These are phyloP conservation scores for Macropis europaea DNA, from an alignment of 2,888 invertebrate genomes.

Conservation along the genomic window DNA sequence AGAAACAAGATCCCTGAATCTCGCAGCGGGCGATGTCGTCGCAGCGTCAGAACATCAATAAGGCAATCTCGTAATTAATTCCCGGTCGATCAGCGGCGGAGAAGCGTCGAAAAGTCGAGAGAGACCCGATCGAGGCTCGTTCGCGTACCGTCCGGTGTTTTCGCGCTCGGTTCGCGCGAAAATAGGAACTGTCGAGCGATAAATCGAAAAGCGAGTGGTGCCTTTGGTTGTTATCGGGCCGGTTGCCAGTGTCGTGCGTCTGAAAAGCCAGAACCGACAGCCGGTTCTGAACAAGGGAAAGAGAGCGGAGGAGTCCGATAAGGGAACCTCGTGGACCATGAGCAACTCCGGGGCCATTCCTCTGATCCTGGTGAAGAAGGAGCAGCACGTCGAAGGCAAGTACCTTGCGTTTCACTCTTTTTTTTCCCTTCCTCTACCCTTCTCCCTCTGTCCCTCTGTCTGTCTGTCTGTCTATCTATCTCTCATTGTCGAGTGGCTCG, in stretches of 20 bases:
- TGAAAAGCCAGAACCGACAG: constrained; percentile 5
- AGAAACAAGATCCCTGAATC: too few relatives aligned
- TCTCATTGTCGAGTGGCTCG: constrained; percentile 7
- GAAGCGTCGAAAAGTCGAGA: background rate
- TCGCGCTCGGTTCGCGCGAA: constrained; percentile 1
- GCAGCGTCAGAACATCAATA: background rate
- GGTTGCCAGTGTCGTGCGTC: constrained; percentile 7
- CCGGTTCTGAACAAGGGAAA: too few relatives aligned
- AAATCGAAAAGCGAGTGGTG: constrained; percentile 26
- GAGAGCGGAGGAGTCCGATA: constrained; percentile 21
- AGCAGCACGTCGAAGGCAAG: constrained; percentile 75
- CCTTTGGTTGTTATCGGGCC: constrained; percentile 34
- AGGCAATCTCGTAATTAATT: constrained; percentile 20
- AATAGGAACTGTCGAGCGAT: constrained; percentile 45
- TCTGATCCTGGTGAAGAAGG: constrained; percentile 73
- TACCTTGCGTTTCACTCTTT: constrained; percentile 40
- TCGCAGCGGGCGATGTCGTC: too few relatives aligned
- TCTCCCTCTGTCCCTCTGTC: too few relatives aligned
- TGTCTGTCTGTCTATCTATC: too few relatives aligned
- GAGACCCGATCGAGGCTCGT: too few relatives aligned
- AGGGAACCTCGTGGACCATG: constrained; percentile 56
- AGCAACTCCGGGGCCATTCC: constrained; percentile 76
- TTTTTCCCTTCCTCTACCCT: background rate
- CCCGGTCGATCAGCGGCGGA: background rate
- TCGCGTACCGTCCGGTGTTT: too few relatives aligned